Evolutionary conservation across 2,888 invertebrate species (phyloP).

Genomic region (Tyria jacobaeae): DNA sequence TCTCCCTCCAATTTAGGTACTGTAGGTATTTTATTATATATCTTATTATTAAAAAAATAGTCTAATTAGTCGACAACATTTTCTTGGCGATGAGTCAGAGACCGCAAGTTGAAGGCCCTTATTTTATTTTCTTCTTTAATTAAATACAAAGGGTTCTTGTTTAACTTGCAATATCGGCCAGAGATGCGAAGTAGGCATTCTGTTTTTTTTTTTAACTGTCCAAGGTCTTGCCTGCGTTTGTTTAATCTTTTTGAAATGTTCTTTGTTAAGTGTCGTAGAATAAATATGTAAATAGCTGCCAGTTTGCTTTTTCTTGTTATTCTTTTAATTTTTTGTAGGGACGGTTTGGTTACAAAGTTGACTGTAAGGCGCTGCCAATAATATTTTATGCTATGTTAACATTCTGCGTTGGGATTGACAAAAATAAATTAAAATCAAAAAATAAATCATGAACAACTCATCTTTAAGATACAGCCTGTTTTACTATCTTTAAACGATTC

Average conservation of each 20-base stretch:
- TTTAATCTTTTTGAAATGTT: slow-evolving; percentile 16
- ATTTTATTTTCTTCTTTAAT: slow-evolving; percentile 54
- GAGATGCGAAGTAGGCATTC: slow-evolving; percentile 39
- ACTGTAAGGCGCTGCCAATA: background rate
- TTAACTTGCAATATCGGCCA: slow-evolving; percentile 47
- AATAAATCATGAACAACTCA: no score
- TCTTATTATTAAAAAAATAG: no score
- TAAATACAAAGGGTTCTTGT: slow-evolving; percentile 65
- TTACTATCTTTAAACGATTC: no score
- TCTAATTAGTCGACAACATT: background rate
- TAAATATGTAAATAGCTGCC: slow-evolving; percentile 16
- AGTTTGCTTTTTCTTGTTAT: slow-evolving; percentile 10
- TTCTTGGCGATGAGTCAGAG: slow-evolving; percentile 33
- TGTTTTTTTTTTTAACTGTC: slow-evolving; percentile 23
- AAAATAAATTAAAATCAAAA: no score
- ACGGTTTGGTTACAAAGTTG: background rate
- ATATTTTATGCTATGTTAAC: no score
- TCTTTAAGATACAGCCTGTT: no score
- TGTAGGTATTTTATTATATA: no score
- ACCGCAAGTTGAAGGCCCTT: slow-evolving; percentile 26
- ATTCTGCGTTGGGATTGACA: no score
- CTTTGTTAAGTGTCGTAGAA: slow-evolving; percentile 9
- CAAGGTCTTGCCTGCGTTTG: slow-evolving; percentile 33
- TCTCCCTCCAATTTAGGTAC: background rate
- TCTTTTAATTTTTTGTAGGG: background rate